phyloP scores from a whole-genome alignment of 2,113 vertebrate species.

The Trogon melanurus region DNA sequence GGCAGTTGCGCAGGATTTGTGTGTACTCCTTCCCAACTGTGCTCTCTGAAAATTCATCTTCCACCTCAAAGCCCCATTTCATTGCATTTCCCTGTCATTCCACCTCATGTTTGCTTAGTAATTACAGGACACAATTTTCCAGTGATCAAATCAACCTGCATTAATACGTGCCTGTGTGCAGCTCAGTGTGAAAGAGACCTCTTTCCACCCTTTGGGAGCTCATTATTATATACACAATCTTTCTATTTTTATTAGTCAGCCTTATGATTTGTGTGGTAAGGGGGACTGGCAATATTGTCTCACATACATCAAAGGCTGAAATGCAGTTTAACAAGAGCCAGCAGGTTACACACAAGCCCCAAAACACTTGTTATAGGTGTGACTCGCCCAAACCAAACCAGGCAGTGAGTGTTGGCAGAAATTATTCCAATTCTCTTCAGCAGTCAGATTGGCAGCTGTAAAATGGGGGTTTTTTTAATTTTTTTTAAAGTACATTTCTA shows the following conservation, averaged over 20 bases:
- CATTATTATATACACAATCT: constrained; percentile 61
- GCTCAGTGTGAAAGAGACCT: constrained; percentile 40
- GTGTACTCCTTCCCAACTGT: background rate
- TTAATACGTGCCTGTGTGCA: constrained; percentile 33
- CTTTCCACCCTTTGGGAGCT: constrained; percentile 57
- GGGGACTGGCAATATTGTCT: constrained; percentile 53
- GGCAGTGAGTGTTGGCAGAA: constrained; percentile 43
- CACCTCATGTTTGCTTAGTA: constrained; percentile 42
- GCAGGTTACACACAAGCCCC: constrained; percentile 54
- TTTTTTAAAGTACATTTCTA: background rate
- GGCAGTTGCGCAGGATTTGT: background rate
- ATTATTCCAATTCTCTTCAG: background rate
- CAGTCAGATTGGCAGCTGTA: background rate
- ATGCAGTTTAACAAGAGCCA: constrained; percentile 61
- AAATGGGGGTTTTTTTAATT: background rate
- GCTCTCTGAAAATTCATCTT: constrained; percentile 43
- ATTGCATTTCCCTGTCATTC: constrained; percentile 48
- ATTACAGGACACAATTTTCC: constrained; percentile 66
- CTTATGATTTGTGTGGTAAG: constrained; percentile 61
- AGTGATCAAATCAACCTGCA: constrained; percentile 59
- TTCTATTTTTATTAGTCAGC: constrained; percentile 60
- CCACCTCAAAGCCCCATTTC: constrained; percentile 47
- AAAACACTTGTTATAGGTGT: constrained; percentile 64
- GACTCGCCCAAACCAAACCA: constrained; percentile 40
- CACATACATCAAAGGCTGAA: constrained; percentile 61